These are phyloP conservation scores for Leptopilina myrica DNA, from an alignment of 2,888 invertebrate species.

Conservation along the genomic window DNA sequence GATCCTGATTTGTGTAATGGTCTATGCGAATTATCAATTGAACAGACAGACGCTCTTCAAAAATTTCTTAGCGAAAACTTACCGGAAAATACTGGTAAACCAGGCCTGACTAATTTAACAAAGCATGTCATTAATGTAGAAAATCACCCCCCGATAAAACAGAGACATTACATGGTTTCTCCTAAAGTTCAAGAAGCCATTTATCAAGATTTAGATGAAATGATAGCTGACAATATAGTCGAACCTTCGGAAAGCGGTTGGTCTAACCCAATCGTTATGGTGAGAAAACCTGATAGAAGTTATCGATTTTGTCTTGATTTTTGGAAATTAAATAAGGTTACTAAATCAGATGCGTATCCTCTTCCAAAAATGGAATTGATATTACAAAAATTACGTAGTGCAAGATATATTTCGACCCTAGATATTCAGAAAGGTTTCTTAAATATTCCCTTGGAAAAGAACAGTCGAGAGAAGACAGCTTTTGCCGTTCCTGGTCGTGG, in stretches of 20 bases:
- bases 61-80: not conserved
- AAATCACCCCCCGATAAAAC: slow-evolving; percentile 47
- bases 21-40: not conserved
- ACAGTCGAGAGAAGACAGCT: slow-evolving; percentile 60
- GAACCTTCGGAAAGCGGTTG: slow-evolving; percentile 62
- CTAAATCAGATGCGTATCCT: not conserved
- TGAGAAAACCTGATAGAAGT: slow-evolving; percentile 58
- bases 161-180: slow-evolving; percentile 47
- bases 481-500: slow-evolving; percentile 57
- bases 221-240: slow-evolving; percentile 63
- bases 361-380: slow-evolving; percentile 56
- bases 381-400: slow-evolving; percentile 62
- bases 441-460: slow-evolving; percentile 59
- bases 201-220: slow-evolving; percentile 62
- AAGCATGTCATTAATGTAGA: slow-evolving; percentile 8
- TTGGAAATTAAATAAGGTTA: not conserved
- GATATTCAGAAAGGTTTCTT: slow-evolving; percentile 63
- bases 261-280: slow-evolving; percentile 63
- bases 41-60: not conserved
- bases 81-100: not conserved
- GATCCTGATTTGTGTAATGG: not conserved
- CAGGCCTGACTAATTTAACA: not conserved
- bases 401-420: slow-evolving; percentile 63
- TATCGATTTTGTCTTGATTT: not conserved
- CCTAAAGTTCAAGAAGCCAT: slow-evolving; percentile 44